Percentiles rank a stretch among this genome's conserved stretches.
These are phyloP conservation scores for Carettochelys insculpta DNA, from an alignment of 2,113 vertebrate genomes.

Conservation along the genomic window DNA sequence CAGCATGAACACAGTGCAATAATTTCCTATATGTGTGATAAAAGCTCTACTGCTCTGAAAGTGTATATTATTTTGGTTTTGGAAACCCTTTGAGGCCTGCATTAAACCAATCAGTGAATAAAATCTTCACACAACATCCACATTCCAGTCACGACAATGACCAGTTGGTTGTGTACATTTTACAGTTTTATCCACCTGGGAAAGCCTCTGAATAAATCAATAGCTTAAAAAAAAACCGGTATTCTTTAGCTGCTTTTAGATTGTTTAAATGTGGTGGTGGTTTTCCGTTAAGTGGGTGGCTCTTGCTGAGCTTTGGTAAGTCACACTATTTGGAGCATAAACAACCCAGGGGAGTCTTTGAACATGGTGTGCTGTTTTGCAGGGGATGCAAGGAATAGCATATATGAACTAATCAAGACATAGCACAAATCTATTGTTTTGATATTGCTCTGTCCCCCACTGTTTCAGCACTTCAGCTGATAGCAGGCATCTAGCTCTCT, in stretches of 20 bases:
- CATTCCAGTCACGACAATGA: background rate
- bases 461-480: slow-evolving; percentile 18
- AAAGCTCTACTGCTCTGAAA: background rate
- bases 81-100: background rate
- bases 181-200: background rate
- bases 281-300: slow-evolving; percentile 9
- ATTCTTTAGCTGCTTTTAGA: background rate
- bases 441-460: background rate
- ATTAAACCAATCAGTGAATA: background rate
- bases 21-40: background rate
- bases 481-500: slow-evolving; percentile 8
- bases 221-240: too few relatives aligned
- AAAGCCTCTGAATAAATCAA: background rate
- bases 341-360: background rate
- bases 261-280: background rate
- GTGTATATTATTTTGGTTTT: background rate
- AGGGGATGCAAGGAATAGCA: background rate
- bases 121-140: background rate
- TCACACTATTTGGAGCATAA: background rate
- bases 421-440: background rate
- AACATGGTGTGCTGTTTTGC: background rate
- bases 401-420: fast-evolving
- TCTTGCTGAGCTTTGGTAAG: background rate
- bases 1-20: background rate
- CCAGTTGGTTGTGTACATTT: background rate